Percentiles rank a stretch among this genome's conserved stretches.
phyloP scores from a whole-genome alignment of 1,140 invertebrate genomes.

The Eufriesea mexicana region DNA sequence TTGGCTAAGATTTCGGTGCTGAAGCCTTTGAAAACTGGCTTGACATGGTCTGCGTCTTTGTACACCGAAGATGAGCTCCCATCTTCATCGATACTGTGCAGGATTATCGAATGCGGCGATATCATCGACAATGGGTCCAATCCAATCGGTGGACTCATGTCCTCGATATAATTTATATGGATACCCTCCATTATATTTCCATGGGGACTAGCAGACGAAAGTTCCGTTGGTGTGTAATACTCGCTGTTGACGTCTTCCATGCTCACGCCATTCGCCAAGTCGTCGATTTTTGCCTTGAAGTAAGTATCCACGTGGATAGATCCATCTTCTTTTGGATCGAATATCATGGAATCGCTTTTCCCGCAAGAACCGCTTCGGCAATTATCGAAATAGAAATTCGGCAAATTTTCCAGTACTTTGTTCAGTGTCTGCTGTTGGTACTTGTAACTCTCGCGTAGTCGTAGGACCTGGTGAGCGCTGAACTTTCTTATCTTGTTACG shows the following conservation, averaged over 20 bases:
- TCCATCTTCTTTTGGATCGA: slow-evolving; percentile 84
- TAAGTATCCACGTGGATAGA: slow-evolving; percentile 83
- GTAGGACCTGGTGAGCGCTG: slow-evolving; percentile 93
- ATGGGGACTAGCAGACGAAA: slow-evolving; percentile 77
- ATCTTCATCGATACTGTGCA: slow-evolving; percentile 69
- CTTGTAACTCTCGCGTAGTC: slow-evolving; percentile 95
- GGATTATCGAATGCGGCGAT: slow-evolving; percentile 70
- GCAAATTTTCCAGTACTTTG: slow-evolving; percentile 96
- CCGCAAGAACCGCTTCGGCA: slow-evolving; percentile 94
- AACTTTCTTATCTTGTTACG: slow-evolving; percentile 96
- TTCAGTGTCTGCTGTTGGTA: slow-evolving; percentile 97
- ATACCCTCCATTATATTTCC: slow-evolving; percentile 81
- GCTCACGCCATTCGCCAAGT: slow-evolving; percentile 64
- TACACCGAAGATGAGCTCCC: slow-evolving; percentile 77
- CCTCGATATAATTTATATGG: slow-evolving; percentile 85
- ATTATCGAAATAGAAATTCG: slow-evolving; percentile 96
- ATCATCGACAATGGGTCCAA: slow-evolving; percentile 23
- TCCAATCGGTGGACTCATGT: slow-evolving; percentile 73
- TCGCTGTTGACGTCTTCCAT: slow-evolving; percentile 86
- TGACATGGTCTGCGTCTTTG: slow-evolving; percentile 65
- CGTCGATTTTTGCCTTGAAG: slow-evolving; percentile 76
- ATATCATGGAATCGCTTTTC: slow-evolving; percentile 88
- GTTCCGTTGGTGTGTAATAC: slow-evolving; percentile 91
- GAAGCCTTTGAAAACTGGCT: slow-evolving; percentile 72
- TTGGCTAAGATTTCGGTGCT: slow-evolving; percentile 77